These are phyloP conservation scores for Peromyscus polionotus DNA, from an alignment of 2,113 vertebrate species.

Conservation along the genomic window DNA sequence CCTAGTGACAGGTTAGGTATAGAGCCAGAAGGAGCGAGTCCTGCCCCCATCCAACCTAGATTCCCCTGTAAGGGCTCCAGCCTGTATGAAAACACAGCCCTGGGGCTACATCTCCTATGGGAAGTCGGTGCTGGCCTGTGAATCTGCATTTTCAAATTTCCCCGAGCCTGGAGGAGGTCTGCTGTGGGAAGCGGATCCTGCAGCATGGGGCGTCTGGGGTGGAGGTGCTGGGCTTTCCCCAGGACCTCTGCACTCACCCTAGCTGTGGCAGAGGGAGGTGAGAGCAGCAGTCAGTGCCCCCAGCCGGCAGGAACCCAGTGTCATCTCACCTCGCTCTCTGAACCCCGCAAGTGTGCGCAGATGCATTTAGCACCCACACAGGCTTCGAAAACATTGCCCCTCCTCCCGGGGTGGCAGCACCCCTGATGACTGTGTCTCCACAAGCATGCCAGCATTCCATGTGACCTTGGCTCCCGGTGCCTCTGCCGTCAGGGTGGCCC, in stretches of 20 bases:
- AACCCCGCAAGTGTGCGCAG: conserved; percentile 36
- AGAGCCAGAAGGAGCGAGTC: too few species aligned
- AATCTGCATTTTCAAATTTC: not conserved
- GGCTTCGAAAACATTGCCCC: conserved; percentile 44
- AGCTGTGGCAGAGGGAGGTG: rapidly evolving
- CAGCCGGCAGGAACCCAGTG: not conserved
- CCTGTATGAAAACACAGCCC: not conserved
- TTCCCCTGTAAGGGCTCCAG: not conserved
- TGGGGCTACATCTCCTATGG: not conserved
- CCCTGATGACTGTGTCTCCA: conserved; percentile 26
- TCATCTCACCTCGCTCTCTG: conserved; percentile 1
- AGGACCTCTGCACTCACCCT: not conserved
- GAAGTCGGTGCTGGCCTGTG: not conserved
- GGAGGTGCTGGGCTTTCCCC: not conserved
- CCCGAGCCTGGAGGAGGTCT: not conserved
- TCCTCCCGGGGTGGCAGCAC: not conserved
- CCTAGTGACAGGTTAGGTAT: not conserved
- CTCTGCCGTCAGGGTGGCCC: not conserved
- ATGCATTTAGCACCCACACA: conserved; percentile 43
- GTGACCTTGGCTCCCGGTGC: not conserved
- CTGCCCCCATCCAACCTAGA: not conserved
- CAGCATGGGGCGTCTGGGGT: not conserved
- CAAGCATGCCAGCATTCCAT: not conserved
- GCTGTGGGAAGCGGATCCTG: not conserved
- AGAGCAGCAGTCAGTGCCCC: not conserved